These are phyloP conservation scores for Bubalus kerabau DNA, from an alignment of 2,113 vertebrate species.

Conservation along the genomic window DNA sequence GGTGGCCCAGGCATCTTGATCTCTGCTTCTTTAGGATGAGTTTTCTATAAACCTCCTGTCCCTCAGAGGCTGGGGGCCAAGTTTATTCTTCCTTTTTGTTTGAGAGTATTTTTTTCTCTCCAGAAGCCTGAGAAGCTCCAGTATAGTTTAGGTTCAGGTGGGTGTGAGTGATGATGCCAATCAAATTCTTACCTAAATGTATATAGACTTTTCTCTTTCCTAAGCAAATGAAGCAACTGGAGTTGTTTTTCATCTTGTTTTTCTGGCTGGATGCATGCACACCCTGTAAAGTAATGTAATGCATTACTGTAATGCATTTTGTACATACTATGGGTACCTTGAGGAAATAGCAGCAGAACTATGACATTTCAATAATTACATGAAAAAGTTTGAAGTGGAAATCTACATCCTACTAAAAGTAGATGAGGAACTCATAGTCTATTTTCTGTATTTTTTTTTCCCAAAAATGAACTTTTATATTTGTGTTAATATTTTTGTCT, in stretches of 20 bases:
- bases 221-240: neutral
- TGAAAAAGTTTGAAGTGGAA: neutral
- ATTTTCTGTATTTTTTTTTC: neutral
- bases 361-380: neutral
- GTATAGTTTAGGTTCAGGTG: neutral
- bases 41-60: neutral
- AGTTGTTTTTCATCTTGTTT: constrained; percentile 9
- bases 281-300: neutral
- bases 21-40: neutral
- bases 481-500: neutral
- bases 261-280: neutral
- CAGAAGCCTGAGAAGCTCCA: neutral
- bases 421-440: neutral
- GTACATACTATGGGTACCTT: neutral
- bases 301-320: neutral
- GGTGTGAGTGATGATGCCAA: neutral
- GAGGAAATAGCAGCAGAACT: neutral
- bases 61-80: neutral
- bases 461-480: neutral
- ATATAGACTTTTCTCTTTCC: neutral
- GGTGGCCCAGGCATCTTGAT: neutral
- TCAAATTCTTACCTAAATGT: neutral
- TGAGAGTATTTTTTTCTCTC: neutral
- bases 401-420: neutral
- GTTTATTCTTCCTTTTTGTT: neutral